Base-by-base conservation (phyloP, 1,140 invertebrate species). In the Theocolax elegans region DNA sequence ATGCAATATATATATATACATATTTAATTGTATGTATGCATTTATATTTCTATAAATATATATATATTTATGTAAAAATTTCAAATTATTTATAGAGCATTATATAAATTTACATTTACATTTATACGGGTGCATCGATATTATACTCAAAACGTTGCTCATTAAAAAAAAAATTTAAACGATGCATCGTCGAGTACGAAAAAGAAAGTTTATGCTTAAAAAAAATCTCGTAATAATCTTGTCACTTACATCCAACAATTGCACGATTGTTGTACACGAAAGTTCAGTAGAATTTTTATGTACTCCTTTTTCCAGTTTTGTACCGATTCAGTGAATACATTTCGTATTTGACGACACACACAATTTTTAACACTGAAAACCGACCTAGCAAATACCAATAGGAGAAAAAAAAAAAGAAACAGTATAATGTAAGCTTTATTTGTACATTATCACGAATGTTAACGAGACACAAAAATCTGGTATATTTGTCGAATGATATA, bases 91-190 rank as follows among this genome's bases (percentile, higher is more conserved):
- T 58, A 40, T 60, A 46, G 1, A 35, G 3, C 42, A 46, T 13
- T 56, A 56, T 53, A 73, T 54, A 51, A 63, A 42, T 64, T 59
- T 73, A 60, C 19, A 53, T 42, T 42, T 42, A 31, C 60, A 9
- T 63, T 42, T 49, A 31, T 35, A 49, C 15, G 48, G 56, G 38
- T 42, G 35, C 4, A 6, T 35, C 4, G 4, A 35, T 35, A 6
- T 35, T 10, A 35, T 35, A 35, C 10, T 35, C 31, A 35, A 10
- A 35, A 35, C 31, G 31, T 35, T 35, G 31, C 4, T 6, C 31
- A 35, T 6, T 6, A 35, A 6, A 10, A 35, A 35, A 35, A 35
- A 6, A 35, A 35, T 35, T 4, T 10, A 35, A 10, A 35, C 4
- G 10, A 35, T 35, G 10, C 4, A 35, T 6, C 10, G 10, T 35